Base-by-base conservation (phyloP, 2,888 invertebrate genomes). In the Cyaniris semiargus region DNA sequence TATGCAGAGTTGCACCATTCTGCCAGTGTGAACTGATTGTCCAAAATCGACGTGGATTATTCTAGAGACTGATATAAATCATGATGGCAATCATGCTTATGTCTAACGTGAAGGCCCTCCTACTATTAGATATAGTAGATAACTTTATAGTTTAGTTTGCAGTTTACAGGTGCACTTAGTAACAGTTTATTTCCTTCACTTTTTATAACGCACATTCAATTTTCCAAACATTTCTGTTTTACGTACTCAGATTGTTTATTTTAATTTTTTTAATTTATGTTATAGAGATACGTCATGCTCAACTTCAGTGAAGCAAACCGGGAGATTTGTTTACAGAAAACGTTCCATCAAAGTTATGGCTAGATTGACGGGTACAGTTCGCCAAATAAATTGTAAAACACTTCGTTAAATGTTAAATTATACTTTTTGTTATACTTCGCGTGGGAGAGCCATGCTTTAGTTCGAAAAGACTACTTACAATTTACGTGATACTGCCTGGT, bases 321-420 rank as follows among this genome's bases (percentile, higher is more conserved):
- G 23, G 23, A 48, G 48, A 53, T 74, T 74, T 74, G 74, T 74
- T 74, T 74, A 74, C 74, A 44, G 23, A 21, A 72, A 72, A 31
- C 72, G 23, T 53, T 74, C 27, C 53, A 74, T 74, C 74, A 74
- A 74, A 53, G 48, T 53, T 74, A 74, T 53, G 7, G 48, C 18
- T 48, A 53, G 74, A 74, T 74, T 74, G 74, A 74, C 44, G 74
- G 48, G 74, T 74, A 53, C 48, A 53, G 74, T 74, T 48, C 48
- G 53, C 7, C 48, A 18, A 48, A 48, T 72, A 27, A 38, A 38
- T n/a, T 18, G 4, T 70, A 5, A 38, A 44, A 71, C 13, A 44
- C 3, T 72, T 66, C 8, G 10, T 10, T 3, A 44, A 44, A 44
- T 44, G 10, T 44, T 10, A 38, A 10, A 44, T 13, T 44, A 44